Percentiles rank a stretch among this genome's conserved stretches.
Evolutionary conservation across 2,113 vertebrate species (phyloP).

Genomic region (Mirounga angustirostris): DNA sequence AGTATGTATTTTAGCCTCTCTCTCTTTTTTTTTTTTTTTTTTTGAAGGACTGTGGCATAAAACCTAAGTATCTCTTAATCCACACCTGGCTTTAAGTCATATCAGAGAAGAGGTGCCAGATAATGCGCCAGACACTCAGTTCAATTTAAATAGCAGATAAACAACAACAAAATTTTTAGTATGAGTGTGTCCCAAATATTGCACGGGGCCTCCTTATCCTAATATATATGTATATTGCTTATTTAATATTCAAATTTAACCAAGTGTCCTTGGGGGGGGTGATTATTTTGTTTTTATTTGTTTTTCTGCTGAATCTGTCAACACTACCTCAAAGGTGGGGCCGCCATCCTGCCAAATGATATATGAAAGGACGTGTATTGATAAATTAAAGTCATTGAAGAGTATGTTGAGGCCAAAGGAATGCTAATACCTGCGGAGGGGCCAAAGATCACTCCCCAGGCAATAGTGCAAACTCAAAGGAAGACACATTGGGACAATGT

Average conservation of each 20-base stretch:
- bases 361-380: neutral
- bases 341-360: neutral
- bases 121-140: accelerated
- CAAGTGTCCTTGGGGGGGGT: no score
- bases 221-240: neutral
- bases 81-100: neutral
- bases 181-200: neutral
- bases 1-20: neutral
- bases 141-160: neutral
- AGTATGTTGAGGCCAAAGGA: neutral
- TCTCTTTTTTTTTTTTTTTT: neutral
- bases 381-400: neutral
- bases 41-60: neutral
- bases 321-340: neutral
- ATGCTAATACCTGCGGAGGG: accelerated
- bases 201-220: accelerated
- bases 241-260: neutral
- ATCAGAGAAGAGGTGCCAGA: neutral
- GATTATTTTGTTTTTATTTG: neutral
- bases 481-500: accelerated
- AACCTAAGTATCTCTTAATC: neutral
- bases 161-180: neutral
- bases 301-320: neutral
- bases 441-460: accelerated
- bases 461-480: accelerated